These are phyloP conservation scores for Pissodes strobi DNA, from an alignment of 1,140 invertebrate genomes.

Conservation along the genomic window DNA sequence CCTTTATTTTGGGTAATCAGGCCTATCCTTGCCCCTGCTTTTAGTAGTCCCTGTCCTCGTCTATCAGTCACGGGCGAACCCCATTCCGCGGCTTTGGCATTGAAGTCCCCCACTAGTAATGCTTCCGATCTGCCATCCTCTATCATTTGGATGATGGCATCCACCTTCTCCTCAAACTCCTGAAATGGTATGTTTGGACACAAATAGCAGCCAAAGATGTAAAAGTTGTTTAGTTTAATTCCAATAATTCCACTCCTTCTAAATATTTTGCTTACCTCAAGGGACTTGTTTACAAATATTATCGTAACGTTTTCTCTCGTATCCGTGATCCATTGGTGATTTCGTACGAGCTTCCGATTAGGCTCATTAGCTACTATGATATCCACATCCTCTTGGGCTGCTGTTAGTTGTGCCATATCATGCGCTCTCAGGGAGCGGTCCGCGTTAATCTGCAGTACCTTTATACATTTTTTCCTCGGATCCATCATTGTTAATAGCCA, in stretches of 20 bases:
- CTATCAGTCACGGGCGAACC: neutral
- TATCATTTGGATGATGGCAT: neutral
- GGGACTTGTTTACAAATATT: neutral
- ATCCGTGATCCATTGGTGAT: neutral
- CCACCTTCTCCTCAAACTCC: neutral
- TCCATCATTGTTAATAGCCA: no score
- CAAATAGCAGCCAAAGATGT: conserved; percentile 6
- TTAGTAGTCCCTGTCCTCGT: neutral
- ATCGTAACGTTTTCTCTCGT: neutral
- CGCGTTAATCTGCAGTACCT: no score
- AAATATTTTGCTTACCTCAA: neutral
- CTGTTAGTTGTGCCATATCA: neutral
- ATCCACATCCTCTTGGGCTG: neutral
- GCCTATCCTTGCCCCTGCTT: neutral
- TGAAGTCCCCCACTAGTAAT: conserved; percentile 11
- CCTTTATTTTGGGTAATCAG: no score
- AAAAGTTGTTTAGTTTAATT: neutral
- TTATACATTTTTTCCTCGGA: no score
- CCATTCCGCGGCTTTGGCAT: no score
- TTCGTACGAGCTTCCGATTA: neutral
- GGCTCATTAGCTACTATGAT: conserved; percentile 1
- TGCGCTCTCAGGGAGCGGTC: no score
- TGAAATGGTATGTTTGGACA: neutral
- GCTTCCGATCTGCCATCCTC: neutral
- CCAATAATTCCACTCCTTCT: neutral